These are phyloP conservation scores for Athalia rosae DNA, from an alignment of 2,888 invertebrate species.

Conservation along the genomic window DNA sequence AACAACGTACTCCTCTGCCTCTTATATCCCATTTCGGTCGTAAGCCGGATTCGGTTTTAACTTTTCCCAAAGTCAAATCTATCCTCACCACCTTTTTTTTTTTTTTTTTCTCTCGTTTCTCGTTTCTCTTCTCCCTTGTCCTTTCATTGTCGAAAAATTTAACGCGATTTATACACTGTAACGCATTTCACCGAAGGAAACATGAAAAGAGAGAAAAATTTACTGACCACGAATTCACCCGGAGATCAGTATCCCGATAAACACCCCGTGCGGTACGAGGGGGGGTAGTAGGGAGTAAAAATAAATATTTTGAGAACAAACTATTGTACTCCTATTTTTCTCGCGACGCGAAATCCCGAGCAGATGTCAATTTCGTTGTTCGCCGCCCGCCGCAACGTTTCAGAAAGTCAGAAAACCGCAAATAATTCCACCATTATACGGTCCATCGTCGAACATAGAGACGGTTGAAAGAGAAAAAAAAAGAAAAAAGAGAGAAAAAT, in stretches of 20 bases:
- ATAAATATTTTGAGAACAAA: constrained; percentile 69
- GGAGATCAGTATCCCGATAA: not conserved
- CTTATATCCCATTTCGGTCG: not conserved
- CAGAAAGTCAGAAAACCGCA: too few species aligned
- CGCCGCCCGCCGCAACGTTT: too few species aligned
- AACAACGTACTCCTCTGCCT: not conserved
- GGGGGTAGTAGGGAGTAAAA: constrained; percentile 59
- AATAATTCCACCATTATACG: too few species aligned
- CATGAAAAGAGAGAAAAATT: not conserved
- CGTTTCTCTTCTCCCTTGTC: constrained; percentile 7
- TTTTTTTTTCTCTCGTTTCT: not conserved
- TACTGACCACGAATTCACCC: constrained; percentile 25
- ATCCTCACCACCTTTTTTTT: constrained; percentile 5
- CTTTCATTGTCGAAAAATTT: constrained; percentile 30
- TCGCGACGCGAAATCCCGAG: constrained; percentile 51
- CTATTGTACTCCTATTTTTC: constrained; percentile 58
- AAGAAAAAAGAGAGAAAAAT: too few species aligned
- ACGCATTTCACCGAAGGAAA: not conserved
- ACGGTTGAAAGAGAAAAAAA: too few species aligned
- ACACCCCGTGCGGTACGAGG: constrained; percentile 51
- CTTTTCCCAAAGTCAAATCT: constrained; percentile 20
- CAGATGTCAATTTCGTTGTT: constrained; percentile 54
- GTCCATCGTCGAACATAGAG: too few species aligned
- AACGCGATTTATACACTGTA: constrained; percentile 28
- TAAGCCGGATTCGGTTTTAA: not conserved